Base-by-base conservation (phyloP, 2,797 vertebrate genomes). In the Clarias fuscus region DNA sequence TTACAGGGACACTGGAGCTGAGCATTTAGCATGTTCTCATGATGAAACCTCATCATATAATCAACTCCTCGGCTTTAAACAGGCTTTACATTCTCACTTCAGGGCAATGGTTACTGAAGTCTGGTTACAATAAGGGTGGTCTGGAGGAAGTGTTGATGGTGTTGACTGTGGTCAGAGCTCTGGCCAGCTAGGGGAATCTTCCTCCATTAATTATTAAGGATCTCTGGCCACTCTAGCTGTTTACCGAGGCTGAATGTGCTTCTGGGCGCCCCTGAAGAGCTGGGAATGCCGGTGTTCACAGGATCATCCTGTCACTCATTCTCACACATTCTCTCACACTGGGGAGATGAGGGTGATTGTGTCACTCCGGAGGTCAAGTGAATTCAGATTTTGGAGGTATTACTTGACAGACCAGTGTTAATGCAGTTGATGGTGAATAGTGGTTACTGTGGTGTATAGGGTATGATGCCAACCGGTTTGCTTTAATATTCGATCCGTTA, bases 171-270 rank as follows among this genome's bases (percentile, higher is more conserved):
- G 27, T 48, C 64, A 27, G 5, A 18, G 18, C 43, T 62, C 68
- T 86, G 80, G 70, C 1, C 22, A n/a, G 58, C 40, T 58, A 67
- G 80, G 90, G 90, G 92, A 83, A 92, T 92, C 83, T 78, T 88
- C 88, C 43, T 79, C 84, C 87, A 93, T 95, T 93, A 93, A 95
- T 95, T 95, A 95, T 95, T 94, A 88, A 95, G 91, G 73, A 92
- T 91, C 89, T 93, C 89, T 93, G 84, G 81, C 90, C 30, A 89
- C 89, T 92, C 93, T 91, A 90, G 92, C 92, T 94, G 93, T 95
- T 95, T 94, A 93, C 93, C 94, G 93, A 94, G 92, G 88, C 93
- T 92, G 92, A 93, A 93, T 92, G 91, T 86, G 89, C 93, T 92
- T 81, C 24, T 68, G 91, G 92, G 90, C 88, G 90, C 87, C 92